Evolutionary conservation across 2,113 vertebrate genomes (phyloP).

Genomic region (Elachura formosa): DNA sequence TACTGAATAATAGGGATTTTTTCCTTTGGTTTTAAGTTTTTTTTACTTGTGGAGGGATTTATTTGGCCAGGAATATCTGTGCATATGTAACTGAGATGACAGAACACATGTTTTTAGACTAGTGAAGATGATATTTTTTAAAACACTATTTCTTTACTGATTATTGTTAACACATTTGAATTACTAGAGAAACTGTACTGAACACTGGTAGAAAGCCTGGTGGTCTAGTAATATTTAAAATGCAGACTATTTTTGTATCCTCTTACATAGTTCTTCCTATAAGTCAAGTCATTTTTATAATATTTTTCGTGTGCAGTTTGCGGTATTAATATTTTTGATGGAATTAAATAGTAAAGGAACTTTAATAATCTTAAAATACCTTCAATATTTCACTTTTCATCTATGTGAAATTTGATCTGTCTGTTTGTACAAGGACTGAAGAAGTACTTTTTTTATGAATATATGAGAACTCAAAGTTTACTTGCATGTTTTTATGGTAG

Average conservation of each 20-base stretch:
- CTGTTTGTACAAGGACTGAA: not conserved
- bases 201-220: not conserved
- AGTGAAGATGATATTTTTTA: not conserved
- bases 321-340: not conserved
- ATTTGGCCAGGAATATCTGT: not conserved
- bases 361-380: not conserved
- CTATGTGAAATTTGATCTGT: not conserved
- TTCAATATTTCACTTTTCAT: not conserved
- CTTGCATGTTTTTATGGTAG: not conserved
- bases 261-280: not conserved
- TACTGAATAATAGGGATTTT: not conserved
- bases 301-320: not conserved
- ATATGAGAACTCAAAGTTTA: not conserved
- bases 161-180: not conserved
- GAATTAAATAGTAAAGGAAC: not conserved
- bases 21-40: not conserved
- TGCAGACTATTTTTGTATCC: not conserved
- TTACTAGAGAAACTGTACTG: not conserved
- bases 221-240: not conserved
- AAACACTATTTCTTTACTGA: not conserved
- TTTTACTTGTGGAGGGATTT: not conserved
- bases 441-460: not conserved
- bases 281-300: not conserved
- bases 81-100: not conserved
- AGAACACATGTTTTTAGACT: not conserved